Conservation (phyloP, 2,113 vertebrate species). For the Galemys pyrenaicus region DNA sequence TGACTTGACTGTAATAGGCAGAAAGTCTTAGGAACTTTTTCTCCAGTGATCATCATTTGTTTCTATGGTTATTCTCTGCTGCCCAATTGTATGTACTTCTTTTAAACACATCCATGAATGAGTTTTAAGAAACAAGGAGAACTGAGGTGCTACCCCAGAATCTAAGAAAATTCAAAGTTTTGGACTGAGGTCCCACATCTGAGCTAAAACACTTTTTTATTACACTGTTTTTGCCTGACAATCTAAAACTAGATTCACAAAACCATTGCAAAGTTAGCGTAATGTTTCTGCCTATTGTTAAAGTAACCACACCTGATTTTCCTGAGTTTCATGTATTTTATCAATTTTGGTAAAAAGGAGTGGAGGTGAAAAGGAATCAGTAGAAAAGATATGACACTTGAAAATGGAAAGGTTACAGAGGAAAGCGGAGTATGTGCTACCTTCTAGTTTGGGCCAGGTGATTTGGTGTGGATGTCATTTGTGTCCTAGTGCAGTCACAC, state of each 20-base stretch:
- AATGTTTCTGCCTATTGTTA: constrained; percentile 4
- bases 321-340: constrained; percentile 51
- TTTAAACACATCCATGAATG: constrained; percentile 29
- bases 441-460: constrained; percentile 2
- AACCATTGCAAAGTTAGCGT: constrained; percentile 47
- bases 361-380: neutral
- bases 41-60: neutral
- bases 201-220: constrained; percentile 76
- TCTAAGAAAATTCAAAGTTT: constrained; percentile 40
- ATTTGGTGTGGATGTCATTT: constrained; percentile 26
- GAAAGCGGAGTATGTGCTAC: constrained; percentile 5
- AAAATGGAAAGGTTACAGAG: neutral
- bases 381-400: neutral
- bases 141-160: constrained; percentile 9
- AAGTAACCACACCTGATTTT: neutral
- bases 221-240: constrained; percentile 64
- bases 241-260: constrained; percentile 59
- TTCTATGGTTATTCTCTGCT: constrained; percentile 61
- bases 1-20: neutral
- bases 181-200: constrained; percentile 29
- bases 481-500: constrained; percentile 12
- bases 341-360: neutral
- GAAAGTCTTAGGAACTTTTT: constrained; percentile 41
- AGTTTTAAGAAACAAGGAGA: constrained; percentile 38
- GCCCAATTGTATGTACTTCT: constrained; percentile 38